A percentile compares a stretch with the other conserved stretches of the same genome.
These are phyloP conservation scores for Cardinalis cardinalis DNA, from an alignment of 2,113 vertebrate species.

Conservation along the genomic window DNA sequence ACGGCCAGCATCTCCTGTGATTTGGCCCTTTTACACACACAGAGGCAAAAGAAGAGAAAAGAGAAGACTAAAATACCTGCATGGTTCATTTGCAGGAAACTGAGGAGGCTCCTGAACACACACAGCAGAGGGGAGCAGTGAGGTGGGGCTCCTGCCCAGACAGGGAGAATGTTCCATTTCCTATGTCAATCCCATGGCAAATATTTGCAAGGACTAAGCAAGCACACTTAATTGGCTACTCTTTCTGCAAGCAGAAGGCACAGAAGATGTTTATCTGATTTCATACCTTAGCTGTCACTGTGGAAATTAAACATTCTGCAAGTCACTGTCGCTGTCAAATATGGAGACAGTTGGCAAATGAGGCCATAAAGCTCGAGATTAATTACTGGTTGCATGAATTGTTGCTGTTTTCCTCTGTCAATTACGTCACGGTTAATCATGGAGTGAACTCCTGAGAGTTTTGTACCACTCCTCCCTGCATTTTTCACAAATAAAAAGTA, in stretches of 20 bases:
- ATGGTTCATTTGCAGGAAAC: neutral
- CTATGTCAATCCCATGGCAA: constrained; percentile 25
- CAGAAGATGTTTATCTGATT: constrained; percentile 59
- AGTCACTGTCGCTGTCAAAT: constrained; percentile 62
- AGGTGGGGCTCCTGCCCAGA: neutral
- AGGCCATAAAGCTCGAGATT: constrained; percentile 66
- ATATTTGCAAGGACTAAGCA: constrained; percentile 55
- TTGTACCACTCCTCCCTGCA: constrained; percentile 1
- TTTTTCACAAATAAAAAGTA: constrained; percentile 15
- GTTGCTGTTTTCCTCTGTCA: constrained; percentile 64
- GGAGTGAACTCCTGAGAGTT: constrained; percentile 50
- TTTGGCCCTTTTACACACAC: neutral
- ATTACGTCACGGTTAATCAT: constrained; percentile 60
- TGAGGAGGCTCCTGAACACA: neutral
- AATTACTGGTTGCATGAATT: constrained; percentile 43
- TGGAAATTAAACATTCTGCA: constrained; percentile 66
- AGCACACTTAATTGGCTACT: constrained; percentile 62
- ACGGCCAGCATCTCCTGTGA: neutral
- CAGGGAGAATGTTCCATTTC: neutral
- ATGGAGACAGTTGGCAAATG: constrained; percentile 66
- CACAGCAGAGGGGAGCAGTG: neutral
- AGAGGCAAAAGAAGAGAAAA: neutral
- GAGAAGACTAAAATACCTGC: neutral
- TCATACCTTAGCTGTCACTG: constrained; percentile 57
- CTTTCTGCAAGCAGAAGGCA: constrained; percentile 51